Percentiles rank a stretch among this genome's conserved stretches.
These are phyloP conservation scores for Passer domesticus DNA, from an alignment of 2,113 vertebrate genomes.

Conservation along the genomic window DNA sequence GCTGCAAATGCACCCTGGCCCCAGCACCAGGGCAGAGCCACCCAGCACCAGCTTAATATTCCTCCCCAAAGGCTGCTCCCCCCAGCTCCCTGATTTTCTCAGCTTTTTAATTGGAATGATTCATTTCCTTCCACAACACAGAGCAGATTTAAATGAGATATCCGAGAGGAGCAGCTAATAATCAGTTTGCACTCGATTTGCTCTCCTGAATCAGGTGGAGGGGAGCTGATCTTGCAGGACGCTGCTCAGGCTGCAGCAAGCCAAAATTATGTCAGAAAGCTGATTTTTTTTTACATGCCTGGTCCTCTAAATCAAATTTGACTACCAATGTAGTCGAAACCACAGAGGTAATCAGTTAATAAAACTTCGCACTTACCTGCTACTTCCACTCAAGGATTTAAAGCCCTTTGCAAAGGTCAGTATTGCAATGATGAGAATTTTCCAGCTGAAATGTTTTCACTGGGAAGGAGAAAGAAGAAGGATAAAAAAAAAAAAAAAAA, in stretches of 20 bases:
- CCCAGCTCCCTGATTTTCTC: neutral
- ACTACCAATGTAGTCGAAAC: neutral
- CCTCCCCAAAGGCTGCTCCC: neutral
- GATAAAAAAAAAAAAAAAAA: no score
- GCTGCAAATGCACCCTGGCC: neutral
- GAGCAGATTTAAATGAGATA: neutral
- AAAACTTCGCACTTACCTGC: slow-evolving; percentile 46
- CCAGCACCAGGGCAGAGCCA: accelerated
- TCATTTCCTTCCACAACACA: slow-evolving; percentile 9
- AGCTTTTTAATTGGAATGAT: slow-evolving; percentile 19
- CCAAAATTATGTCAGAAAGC: neutral
- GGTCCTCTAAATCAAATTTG: slow-evolving; percentile 45
- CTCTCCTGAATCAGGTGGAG: neutral
- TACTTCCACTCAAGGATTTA: slow-evolving; percentile 55
- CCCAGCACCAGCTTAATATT: neutral
- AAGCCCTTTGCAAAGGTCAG: slow-evolving; percentile 65
- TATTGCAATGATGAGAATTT: slow-evolving; percentile 51
- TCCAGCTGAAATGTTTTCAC: slow-evolving; percentile 59
- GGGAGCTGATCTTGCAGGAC: neutral
- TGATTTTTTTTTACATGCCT: neutral
- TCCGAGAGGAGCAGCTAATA: neutral
- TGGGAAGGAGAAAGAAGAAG: neutral
- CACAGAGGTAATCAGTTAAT: slow-evolving; percentile 62
- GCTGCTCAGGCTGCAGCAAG: neutral
- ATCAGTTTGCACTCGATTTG: neutral